These are phyloP conservation scores for Danio choprae DNA, from an alignment of 2,797 vertebrate genomes.

Conservation along the genomic window DNA sequence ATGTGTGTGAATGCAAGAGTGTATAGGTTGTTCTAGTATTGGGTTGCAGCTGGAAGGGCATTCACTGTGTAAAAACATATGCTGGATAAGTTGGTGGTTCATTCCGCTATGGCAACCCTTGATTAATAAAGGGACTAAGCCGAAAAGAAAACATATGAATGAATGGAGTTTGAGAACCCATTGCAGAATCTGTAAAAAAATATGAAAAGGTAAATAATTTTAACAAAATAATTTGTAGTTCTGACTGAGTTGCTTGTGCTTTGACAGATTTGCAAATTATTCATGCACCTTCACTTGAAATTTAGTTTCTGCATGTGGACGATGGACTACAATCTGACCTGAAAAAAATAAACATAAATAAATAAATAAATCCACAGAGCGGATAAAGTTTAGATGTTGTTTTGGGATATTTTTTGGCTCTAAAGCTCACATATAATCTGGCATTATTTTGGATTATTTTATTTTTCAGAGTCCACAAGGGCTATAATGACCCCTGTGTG, in stretches of 20 bases:
- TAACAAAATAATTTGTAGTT: not conserved
- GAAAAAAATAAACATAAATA: no score
- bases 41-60: no score
- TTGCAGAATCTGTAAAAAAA: no score
- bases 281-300: not conserved
- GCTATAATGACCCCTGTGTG: not conserved
- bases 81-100: no score
- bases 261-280: not conserved
- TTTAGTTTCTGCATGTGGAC: not conserved
- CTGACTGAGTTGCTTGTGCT: no score
- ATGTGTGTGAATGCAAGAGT: no score
- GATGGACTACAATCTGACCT: not conserved
- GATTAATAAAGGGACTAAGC: no score
- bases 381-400: not conserved
- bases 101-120: no score
- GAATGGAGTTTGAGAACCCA: no score
- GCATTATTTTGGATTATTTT: constrained; percentile 3
- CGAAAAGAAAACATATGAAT: no score
- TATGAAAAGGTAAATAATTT: not conserved
- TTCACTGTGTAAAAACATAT: no score
- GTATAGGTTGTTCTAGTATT: no score
- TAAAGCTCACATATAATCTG: constrained; percentile 2
- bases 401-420: not conserved
- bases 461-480: not conserved
- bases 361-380: not conserved